Evolutionary conservation across 2,113 vertebrate species (phyloP), one percentile per base, ranked within the genome.

Genomic region (Taxidea taxus): DNA sequence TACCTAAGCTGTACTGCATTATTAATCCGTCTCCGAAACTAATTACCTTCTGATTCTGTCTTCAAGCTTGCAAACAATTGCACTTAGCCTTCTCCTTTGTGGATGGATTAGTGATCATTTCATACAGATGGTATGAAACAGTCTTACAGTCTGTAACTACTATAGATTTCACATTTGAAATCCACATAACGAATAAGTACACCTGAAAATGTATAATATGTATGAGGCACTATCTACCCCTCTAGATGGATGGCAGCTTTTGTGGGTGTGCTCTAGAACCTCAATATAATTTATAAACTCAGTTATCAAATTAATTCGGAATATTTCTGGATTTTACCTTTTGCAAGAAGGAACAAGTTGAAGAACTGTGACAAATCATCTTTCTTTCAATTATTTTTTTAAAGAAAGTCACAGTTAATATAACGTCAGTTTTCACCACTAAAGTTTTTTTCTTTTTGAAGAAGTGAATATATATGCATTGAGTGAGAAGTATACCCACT

Each of bases 11-110:
- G 8, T 93, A 78, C 34, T 95, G 92, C 97, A 89, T 96, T 75
- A 98, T 82, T 96, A 97, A 98, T 87, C 42, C 6, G 8, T 88
- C 91, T 97, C 86, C 70, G 89, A 96, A 98, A 96, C 21, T 4
- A 97, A 80, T 95, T 84, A 97, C 78, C 92, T 95, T 87, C 86
- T 86, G 54, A 54, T 66, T 95, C 92, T 94, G 72, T 97, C 56
- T 9, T 92, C 37, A 93, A 86, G 72, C 51, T 97, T 97, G 56
- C 54, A 96, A 95, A 95, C 31, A 91, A 90, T 68, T n/a, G 72
- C 70, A 93, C 56, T 94, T 95, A 90, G 91, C 34, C 39, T 85
- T 96, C 82, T 96, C 25, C 3, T 89, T 25, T 47, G 89, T 31
- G 77, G 34, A 77, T 96, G 92, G 23, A 44, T 87, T 51, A 92